Evolutionary conservation across 2,888 invertebrate genomes (phyloP).

Genomic region (Apamea crenata): DNA sequence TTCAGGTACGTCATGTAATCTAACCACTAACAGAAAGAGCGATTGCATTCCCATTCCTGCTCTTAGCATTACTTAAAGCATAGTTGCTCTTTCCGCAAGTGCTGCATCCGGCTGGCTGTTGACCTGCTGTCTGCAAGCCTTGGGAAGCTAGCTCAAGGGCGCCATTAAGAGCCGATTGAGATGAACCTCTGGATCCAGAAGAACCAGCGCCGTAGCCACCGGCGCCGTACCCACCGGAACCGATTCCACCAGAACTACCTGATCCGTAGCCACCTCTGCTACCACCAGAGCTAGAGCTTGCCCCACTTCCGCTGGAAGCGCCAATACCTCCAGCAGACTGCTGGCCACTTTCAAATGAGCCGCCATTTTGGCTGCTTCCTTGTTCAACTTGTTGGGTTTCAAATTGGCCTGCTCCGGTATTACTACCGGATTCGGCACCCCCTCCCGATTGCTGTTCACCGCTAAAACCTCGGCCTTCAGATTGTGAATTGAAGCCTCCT

Average conservation of each 20-base stretch:
- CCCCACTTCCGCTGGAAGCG: conserved; percentile 29
- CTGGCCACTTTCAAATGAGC: conserved; percentile 31
- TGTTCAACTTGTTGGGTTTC: conserved; percentile 29
- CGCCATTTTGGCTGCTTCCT: conserved; percentile 13
- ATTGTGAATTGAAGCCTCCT: conserved; percentile 40
- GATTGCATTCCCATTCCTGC: conserved; percentile 81
- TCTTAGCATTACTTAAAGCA: conserved; percentile 86
- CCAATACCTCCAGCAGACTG: conserved; percentile 43
- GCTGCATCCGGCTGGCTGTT: conserved; percentile 73
- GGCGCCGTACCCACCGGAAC: conserved; percentile 19
- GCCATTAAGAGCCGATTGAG: conserved; percentile 74
- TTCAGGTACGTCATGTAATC: conserved; percentile 18
- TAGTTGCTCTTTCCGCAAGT: conserved; percentile 81
- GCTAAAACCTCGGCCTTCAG: conserved; percentile 33
- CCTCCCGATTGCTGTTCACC: conserved; percentile 33
- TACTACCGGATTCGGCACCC: neutral
- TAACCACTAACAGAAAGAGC: conserved; percentile 85
- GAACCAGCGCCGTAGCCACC: conserved; percentile 21
- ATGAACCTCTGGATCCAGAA: conserved; percentile 43
- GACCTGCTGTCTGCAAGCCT: conserved; percentile 75
- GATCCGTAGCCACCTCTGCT: conserved; percentile 8
- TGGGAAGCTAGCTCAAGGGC: conserved; percentile 81
- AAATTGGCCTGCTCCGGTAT: conserved; percentile 11
- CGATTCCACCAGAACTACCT: conserved; percentile 6
- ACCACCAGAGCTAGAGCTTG: conserved; percentile 32